Base-by-base conservation (phyloP, 2,797 vertebrate species). In the Ctenopoma multispine region DNA sequence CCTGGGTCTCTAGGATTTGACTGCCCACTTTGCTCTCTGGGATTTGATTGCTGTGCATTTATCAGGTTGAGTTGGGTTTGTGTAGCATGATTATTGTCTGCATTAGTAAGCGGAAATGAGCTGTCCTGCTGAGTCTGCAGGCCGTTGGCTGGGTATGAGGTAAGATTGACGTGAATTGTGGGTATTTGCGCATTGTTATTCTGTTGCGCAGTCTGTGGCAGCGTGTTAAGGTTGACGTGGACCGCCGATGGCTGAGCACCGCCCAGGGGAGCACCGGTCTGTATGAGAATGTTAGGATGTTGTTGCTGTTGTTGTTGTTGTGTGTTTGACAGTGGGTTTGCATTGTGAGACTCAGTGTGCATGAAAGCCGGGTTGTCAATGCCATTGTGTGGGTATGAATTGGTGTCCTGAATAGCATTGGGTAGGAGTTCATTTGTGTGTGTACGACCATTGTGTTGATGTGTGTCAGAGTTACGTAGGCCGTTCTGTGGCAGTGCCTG, bases 131-230 rank as follows among this genome's bases (percentile, higher is more conserved):
- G 84, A 24, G 65, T 10, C 49, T 78, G 88, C 20, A 85, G 82
- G 29, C 68, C 72, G 4, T 56, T 58, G 58, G 34, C 36, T 3
- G 92, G 63, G 65, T 80, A 93, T 1, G 93, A 85, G 68, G 90
- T 93, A 0, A 95, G 85, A 75, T 92, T 95, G 55, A 95, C 87
- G 15, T 95, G 88, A 65, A 95, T 90, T 6, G 89, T 84, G n/a
- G 93, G 92, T 49, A 92, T 78, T 43, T 85, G 93, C 8, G 83
- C 64, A 7, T 65, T 69, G 49, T 41, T 75, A 70, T 73, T 91
- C 14, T 69, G 72, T 43, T 87, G 86, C 36, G 64, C 61, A 0
- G 29, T 63, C n/a, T 64, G 80, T 2, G 90, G 89, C 70, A 82
- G 59, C 0, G 92, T 54, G 81, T 88, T 94, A 0, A 95, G 87